phyloP scores from a whole-genome alignment of 2,113 vertebrate genomes.

The Hyla sarda region DNA sequence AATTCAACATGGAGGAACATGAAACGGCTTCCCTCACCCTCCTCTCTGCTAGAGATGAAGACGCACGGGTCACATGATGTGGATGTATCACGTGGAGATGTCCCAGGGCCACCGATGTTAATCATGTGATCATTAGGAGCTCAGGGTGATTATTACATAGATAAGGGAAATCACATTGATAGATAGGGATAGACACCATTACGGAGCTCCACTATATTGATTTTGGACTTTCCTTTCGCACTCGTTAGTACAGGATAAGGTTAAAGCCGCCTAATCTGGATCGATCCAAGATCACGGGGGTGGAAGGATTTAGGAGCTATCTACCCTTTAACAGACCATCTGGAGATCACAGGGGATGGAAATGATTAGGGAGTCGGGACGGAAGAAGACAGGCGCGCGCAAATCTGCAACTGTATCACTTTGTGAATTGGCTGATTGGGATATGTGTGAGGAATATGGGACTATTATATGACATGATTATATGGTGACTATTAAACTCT shows the following conservation, averaged over 20 bases:
- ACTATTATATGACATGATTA: not conserved
- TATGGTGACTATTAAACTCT: too few relatives aligned
- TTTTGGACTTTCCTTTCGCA: conserved; percentile 56
- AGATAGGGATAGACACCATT: conserved; percentile 26
- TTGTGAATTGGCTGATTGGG: not conserved
- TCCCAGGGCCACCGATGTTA: not conserved
- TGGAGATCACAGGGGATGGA: conserved; percentile 20
- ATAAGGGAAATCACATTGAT: conserved; percentile 35
- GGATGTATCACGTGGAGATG: not conserved
- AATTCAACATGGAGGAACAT: not conserved
- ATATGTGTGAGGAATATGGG: not conserved
- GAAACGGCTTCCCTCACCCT: not conserved
- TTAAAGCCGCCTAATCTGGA: conserved; percentile 59
- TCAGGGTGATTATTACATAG: conserved; percentile 25
- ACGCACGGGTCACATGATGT: not conserved
- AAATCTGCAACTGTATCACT: not conserved
- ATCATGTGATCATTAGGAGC: conserved; percentile 19
- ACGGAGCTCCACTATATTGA: conserved; percentile 64
- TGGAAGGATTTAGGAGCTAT: conserved; percentile 43
- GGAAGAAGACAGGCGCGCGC: not conserved
- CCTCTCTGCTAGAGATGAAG: not conserved
- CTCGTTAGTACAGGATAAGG: conserved; percentile 59
- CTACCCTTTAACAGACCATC: conserved; percentile 49
- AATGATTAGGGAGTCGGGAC: conserved; percentile 26
- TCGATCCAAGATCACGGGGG: conserved; percentile 45